Evolutionary conservation across 1,140 invertebrate genomes (phyloP).

Genomic region (Lepidurus apus): DNA sequence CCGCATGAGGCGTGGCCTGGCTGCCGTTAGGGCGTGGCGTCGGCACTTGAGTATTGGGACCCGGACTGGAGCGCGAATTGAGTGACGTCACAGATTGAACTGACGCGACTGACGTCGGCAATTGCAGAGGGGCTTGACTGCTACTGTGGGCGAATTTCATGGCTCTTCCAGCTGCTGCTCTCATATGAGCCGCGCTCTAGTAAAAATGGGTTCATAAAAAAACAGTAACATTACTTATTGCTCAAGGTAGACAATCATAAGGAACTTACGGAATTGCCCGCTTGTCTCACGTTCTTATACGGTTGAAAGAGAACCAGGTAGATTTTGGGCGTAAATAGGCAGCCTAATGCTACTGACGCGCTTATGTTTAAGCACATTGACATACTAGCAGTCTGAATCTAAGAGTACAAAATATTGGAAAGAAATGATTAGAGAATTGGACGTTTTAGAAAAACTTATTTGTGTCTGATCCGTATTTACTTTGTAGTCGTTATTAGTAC

Average conservation of each 20-base stretch:
- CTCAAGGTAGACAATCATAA: slow-evolving; percentile 11
- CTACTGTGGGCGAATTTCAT: slow-evolving; percentile 30
- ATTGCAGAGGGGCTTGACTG: slow-evolving; percentile 27
- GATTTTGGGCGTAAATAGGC: slow-evolving; percentile 72
- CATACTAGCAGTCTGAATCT: slow-evolving; percentile 71
- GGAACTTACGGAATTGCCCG: slow-evolving; percentile 45
- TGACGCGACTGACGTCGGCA: background rate
- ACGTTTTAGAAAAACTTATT: slow-evolving; percentile 39
- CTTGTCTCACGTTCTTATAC: slow-evolving; percentile 64
- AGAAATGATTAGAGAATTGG: slow-evolving; percentile 46
- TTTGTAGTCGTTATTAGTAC: slow-evolving; percentile 60
- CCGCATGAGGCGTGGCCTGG: background rate
- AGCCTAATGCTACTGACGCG: slow-evolving; percentile 67
- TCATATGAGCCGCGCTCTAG: slow-evolving; percentile 5
- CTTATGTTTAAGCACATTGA: slow-evolving; percentile 73
- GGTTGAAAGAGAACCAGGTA: slow-evolving; percentile 70
- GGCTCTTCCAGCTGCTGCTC: slow-evolving; percentile 4
- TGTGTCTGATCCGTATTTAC: slow-evolving; percentile 40
- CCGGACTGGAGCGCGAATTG: slow-evolving; percentile 6
- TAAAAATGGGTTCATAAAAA: slow-evolving; percentile 22
- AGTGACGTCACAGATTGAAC: slow-evolving; percentile 34
- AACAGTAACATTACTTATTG: background rate
- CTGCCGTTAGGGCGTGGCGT: background rate
- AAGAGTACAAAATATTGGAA: slow-evolving; percentile 39
- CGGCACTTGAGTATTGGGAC: background rate